Evolutionary conservation across 2,888 invertebrate genomes (phyloP).

Genomic region (Antheraea assamensis): DNA sequence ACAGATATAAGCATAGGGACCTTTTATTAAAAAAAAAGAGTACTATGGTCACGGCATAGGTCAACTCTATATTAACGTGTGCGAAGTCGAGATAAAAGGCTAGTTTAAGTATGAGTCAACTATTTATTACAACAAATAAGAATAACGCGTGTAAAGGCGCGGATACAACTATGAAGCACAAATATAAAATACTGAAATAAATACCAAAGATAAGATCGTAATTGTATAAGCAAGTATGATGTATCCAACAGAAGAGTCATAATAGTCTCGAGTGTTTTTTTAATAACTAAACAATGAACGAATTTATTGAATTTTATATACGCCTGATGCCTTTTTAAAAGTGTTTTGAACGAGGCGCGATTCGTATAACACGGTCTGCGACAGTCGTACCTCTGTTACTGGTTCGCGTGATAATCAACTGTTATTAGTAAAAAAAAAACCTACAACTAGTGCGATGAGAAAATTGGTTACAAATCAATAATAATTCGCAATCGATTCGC

Average conservation of each 20-base stretch:
- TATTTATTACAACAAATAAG: too few relatives aligned
- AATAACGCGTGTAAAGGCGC: too few relatives aligned
- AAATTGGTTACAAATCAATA: slow-evolving; percentile 18
- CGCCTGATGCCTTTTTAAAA: neutral
- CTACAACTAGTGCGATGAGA: slow-evolving; percentile 17
- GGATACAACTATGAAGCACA: neutral
- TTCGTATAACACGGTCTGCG: neutral
- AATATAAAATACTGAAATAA: too few relatives aligned
- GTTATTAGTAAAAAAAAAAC: slow-evolving; percentile 12
- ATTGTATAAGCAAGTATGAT: neutral
- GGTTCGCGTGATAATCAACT: slow-evolving; percentile 16
- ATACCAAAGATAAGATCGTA: neutral
- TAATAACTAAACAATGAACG: too few relatives aligned
- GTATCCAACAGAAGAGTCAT: neutral
- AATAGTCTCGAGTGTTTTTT: neutral
- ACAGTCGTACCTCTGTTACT: neutral
- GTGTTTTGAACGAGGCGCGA: neutral
- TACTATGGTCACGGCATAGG: too few relatives aligned
- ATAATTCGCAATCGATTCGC: slow-evolving; percentile 31
- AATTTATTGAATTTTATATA: neutral
- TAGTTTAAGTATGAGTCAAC: too few relatives aligned
- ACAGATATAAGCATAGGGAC: too few relatives aligned
- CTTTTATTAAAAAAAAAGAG: too few relatives aligned
- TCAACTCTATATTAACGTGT: too few relatives aligned
- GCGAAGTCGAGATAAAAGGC: too few relatives aligned